A percentile compares a stretch with the other conserved stretches of the same genome.
Evolutionary conservation across 1,140 invertebrate genomes (phyloP).

Genomic region (Cherax destructor): DNA sequence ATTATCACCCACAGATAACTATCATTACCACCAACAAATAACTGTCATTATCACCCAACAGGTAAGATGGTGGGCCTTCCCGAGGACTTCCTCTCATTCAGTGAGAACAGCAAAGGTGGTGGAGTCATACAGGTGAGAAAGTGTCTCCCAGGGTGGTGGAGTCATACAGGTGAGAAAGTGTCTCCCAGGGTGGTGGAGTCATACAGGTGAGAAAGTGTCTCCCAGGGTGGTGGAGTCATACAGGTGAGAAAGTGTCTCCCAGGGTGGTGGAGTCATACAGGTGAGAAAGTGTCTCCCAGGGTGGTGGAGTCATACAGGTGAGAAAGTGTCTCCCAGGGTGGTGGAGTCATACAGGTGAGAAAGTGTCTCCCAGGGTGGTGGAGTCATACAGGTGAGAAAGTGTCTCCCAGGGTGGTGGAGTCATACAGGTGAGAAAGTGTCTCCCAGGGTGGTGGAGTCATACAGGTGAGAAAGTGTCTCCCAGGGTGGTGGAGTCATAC

Average conservation of each 20-base stretch:
- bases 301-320: conserved; percentile 94
- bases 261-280: conserved; percentile 95
- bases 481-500: conserved; percentile 96
- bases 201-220: conserved; percentile 82
- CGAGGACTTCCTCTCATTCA: conserved; percentile 88
- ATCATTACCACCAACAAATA: too few relatives aligned
- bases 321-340: conserved; percentile 79
- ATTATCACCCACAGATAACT: too few relatives aligned
- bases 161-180: conserved; percentile 85
- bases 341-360: conserved; percentile 91
- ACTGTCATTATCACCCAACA: not conserved
- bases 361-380: conserved; percentile 82
- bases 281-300: conserved; percentile 77
- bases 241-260: conserved; percentile 78
- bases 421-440: conserved; percentile 84
- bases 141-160: conserved; percentile 84
- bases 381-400: conserved; percentile 87
- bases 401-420: conserved; percentile 85
- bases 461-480: conserved; percentile 84
- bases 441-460: conserved; percentile 89
- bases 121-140: conserved; percentile 88
- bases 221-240: conserved; percentile 91
- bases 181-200: conserved; percentile 87
- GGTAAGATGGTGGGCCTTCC: conserved; percentile 90
- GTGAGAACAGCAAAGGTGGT: conserved; percentile 89